A percentile compares a stretch with the other conserved stretches of the same genome.
Evolutionary conservation across 2,113 vertebrate genomes (phyloP).

Genomic region (Rousettus leschenaultii): DNA sequence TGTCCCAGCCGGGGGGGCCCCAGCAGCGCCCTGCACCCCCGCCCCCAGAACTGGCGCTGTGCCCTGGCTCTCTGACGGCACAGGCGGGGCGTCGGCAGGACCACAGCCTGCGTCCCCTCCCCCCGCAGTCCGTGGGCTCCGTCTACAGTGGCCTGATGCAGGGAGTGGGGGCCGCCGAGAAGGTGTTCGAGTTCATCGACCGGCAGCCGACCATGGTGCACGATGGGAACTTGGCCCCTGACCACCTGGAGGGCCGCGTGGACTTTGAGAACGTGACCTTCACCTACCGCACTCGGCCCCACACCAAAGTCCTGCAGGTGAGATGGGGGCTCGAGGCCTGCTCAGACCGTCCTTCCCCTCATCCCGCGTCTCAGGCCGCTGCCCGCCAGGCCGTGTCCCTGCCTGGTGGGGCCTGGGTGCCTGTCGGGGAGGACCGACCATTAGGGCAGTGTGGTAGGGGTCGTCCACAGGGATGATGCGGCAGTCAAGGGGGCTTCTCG

Average conservation of each 20-base stretch:
- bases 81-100: not conserved
- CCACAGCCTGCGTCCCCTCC: not conserved
- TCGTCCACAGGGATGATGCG: not conserved
- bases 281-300: slow-evolving; percentile 91
- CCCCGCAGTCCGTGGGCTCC: slow-evolving; percentile 88
- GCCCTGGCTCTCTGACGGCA: not conserved
- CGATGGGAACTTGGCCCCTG: slow-evolving; percentile 87
- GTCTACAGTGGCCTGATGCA: slow-evolving; percentile 98
- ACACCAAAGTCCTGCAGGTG: slow-evolving; percentile 92
- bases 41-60: not conserved
- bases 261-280: slow-evolving; percentile 94
- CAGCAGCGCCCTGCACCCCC: rapidly evolving
- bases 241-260: slow-evolving; percentile 88
- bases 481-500: not conserved
- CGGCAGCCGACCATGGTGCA: slow-evolving; percentile 87
- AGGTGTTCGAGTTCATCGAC: slow-evolving; percentile 97
- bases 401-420: not conserved
- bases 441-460: not conserved
- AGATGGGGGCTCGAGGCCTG: not conserved
- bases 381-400: not conserved
- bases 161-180: slow-evolving; percentile 96
- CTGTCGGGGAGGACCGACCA: no score
- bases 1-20: not conserved
- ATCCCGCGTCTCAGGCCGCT: rapidly evolving
- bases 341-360: rapidly evolving